Percentiles rank a stretch among this genome's conserved stretches.
Conservation (phyloP, 2,113 vertebrate species). For the Camelus dromedarius region DNA sequence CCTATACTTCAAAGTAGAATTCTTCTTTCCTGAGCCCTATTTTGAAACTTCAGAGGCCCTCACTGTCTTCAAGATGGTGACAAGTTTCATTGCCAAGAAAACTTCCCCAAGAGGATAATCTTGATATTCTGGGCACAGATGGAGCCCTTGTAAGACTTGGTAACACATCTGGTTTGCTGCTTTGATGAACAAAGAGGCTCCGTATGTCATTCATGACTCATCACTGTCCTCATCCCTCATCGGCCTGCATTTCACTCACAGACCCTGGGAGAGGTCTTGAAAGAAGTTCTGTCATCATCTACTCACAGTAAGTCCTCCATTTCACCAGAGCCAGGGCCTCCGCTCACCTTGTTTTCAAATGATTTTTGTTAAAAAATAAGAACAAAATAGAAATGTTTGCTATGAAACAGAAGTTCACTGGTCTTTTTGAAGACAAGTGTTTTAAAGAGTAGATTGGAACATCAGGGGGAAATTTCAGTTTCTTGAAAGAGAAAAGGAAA, state of each 20-base stretch:
- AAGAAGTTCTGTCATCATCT: conserved; percentile 53
- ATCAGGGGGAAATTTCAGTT: neutral
- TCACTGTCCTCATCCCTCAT: conserved; percentile 43
- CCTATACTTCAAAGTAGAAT: conserved; percentile 10
- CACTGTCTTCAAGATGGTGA: conserved; percentile 66
- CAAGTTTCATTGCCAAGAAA: conserved; percentile 72
- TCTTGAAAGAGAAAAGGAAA: neutral
- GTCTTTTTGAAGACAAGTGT: neutral
- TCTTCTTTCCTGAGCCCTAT: neutral
- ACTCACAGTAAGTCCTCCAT: conserved; percentile 30
- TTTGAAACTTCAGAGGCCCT: conserved; percentile 68
- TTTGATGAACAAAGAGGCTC: conserved; percentile 76
- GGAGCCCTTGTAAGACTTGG: conserved; percentile 57
- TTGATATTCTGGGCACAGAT: conserved; percentile 73
- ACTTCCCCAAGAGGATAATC: conserved; percentile 39
- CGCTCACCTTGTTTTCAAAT: conserved; percentile 21
- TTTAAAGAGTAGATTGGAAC: neutral
- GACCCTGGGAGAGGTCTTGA: conserved; percentile 3
- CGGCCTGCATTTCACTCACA: neutral
- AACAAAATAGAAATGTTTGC: conserved; percentile 48
- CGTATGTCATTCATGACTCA: conserved; percentile 65
- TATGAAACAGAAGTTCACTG: neutral
- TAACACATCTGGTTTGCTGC: conserved; percentile 75
- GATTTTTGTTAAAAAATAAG: conserved; percentile 58
- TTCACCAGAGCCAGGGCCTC: neutral